phyloP scores from a whole-genome alignment of 2,888 invertebrate genomes.

The Zhengitettix transpicula region DNA sequence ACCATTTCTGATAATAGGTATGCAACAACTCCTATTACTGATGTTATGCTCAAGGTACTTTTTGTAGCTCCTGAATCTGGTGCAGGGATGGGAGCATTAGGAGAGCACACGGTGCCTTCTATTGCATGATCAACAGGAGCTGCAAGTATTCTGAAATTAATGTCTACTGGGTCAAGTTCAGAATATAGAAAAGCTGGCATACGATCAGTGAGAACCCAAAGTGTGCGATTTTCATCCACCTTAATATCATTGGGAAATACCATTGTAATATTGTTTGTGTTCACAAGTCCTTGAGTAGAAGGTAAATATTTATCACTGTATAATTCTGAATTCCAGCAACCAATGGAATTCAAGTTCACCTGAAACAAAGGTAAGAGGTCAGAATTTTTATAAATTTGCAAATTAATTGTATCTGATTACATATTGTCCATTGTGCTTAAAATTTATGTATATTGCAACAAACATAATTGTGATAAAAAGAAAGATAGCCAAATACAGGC shows the following conservation, averaged over 20 bases:
- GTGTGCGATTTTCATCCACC: constrained; percentile 45
- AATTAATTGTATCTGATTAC: too few species aligned
- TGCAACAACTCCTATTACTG: too few species aligned
- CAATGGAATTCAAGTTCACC: constrained; percentile 58
- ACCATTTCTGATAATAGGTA: too few species aligned
- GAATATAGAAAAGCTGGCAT: constrained; percentile 62
- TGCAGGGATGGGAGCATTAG: not conserved
- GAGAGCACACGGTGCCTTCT: not conserved
- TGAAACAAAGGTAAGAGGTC: constrained; percentile 18
- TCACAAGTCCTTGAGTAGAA: not conserved
- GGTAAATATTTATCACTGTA: constrained; percentile 19
- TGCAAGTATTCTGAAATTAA: constrained; percentile 55
- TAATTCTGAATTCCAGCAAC: constrained; percentile 59
- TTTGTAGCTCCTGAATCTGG: not conserved
- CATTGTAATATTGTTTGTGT: constrained; percentile 54
- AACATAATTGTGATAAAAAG: too few species aligned
- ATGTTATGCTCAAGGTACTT: too few species aligned
- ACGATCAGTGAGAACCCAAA: constrained; percentile 66
- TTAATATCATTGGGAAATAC: constrained; percentile 68
- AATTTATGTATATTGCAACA: too few species aligned
- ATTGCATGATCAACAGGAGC: constrained; percentile 30
- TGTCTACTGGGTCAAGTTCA: constrained; percentile 43
- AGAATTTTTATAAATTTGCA: too few species aligned
- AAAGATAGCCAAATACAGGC: too few species aligned
- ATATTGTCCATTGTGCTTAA: too few species aligned